Percentiles rank a stretch among this genome's conserved stretches.
Conservation (phyloP, 2,113 vertebrate species). For the Charadrius vociferus region DNA sequence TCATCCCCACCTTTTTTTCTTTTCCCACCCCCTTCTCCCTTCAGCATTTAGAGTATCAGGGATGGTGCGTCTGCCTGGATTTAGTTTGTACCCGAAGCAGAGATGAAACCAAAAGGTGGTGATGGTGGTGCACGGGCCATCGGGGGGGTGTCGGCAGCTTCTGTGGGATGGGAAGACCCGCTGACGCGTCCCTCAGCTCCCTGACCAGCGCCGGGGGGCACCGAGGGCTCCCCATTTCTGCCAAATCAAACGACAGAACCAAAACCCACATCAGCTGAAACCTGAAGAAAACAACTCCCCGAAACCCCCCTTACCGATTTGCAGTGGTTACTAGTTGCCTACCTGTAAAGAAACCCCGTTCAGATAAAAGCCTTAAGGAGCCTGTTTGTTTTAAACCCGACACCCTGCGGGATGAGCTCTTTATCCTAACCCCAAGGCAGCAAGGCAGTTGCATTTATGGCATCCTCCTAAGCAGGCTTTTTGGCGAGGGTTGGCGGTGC, state of each 20-base stretch:
- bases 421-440: neutral
- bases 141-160: neutral
- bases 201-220: neutral
- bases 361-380: neutral
- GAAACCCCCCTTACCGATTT: neutral
- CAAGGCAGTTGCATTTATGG: neutral
- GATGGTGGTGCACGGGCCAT: neutral
- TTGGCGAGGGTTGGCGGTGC: neutral
- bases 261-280: neutral
- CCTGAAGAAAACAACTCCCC: neutral
- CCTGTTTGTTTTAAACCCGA: neutral
- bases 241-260: neutral
- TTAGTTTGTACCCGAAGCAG: neutral
- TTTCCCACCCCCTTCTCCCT: neutral
- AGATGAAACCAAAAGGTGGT: neutral
- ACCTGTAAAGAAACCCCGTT: neutral
- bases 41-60: fast-evolving
- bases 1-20: neutral
- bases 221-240: neutral
- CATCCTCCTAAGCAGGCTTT: neutral
- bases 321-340: fast-evolving
- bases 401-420: fast-evolving
- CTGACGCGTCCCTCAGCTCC: neutral
- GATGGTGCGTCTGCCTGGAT: fast-evolving
- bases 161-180: neutral